Base-by-base conservation (phyloP, 2,888 invertebrate species). In the Dryococelus australis region DNA sequence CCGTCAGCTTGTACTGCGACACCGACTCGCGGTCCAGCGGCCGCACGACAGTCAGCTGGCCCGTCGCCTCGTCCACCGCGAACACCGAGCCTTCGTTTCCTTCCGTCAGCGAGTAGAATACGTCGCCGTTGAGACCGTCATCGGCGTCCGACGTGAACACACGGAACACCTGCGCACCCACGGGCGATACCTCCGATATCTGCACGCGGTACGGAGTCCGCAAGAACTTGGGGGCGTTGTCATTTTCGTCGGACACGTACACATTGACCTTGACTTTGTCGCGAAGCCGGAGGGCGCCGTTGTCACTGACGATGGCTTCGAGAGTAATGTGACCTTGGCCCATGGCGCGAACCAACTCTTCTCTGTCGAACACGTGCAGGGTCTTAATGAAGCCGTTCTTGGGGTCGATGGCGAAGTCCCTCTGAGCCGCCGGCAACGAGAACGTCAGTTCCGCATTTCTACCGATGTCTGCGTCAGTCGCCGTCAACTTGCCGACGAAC, bases 361-460 rank as follows among this genome's bases (percentile, higher is more conserved):
- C 99, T 85, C 99, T 95, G 92, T 99, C 99, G 92, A 99, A 97
- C 8, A 96, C 95, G 90, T 96, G 96, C 78, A 96, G 92, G 0
- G 98, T 98, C 92, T 96, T 96, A 89, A 99, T 96, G 91, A 97
- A 97, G 43, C 99, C 99, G 91, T 97, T 98, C 91, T 97, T 95
- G 0, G 97, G 95, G 91, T 98, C 98, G 88, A 99, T 96, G 79
- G 95, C 94, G 91, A 99, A 98, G 92, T 98, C 97, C 90, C 94
- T 95, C 91, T 97, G 97, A 43, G 94, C 95, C 85, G 94, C 94
- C 0, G 95, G 95, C 87, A 98, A 92, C 0, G 96, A 96, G 91
- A 96, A 99, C 47, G 96, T 97, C 80, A 98, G 93, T 91, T 98
- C 98, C 0, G 98, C 98, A 92, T 98, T 98, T 65, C 97, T 94